Evolutionary conservation across 92 coral and sea anemone species (phyloP).

Genomic region (Porites lobata): DNA sequence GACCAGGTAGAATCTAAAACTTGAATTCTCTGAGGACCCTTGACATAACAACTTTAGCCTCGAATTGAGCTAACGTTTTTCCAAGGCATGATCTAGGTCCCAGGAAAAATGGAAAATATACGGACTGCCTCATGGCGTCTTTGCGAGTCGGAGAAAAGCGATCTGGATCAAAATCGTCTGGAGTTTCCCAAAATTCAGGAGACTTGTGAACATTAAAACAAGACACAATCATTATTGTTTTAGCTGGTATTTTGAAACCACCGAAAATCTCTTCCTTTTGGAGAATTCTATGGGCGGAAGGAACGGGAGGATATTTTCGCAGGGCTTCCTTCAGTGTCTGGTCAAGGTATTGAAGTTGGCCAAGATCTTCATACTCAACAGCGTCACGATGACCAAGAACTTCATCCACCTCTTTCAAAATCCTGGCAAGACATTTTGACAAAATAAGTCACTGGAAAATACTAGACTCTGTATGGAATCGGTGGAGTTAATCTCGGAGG

Average conservation of each 20-base stretch:
- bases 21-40: constrained; percentile 73
- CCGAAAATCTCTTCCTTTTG: constrained; percentile 60
- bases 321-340: constrained; percentile 81
- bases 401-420: constrained; percentile 64
- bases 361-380: constrained; percentile 83
- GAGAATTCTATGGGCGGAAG: constrained; percentile 26
- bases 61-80: constrained; percentile 88
- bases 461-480: background rate
- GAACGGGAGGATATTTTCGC: constrained; percentile 75
- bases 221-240: constrained; percentile 22
- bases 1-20: constrained; percentile 73
- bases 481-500: too few species aligned
- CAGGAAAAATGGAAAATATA: constrained; percentile 79
- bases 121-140: constrained; percentile 54
- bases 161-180: constrained; percentile 82
- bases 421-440: constrained; percentile 20
- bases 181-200: constrained; percentile 72
- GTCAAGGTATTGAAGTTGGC: constrained; percentile 81
- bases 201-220: constrained; percentile 38
- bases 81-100: constrained; percentile 90
- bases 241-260: constrained; percentile 71
- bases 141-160: constrained; percentile 63
- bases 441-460: background rate
- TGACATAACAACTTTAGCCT: constrained; percentile 85
- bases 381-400: constrained; percentile 51